A percentile compares a stretch with the other conserved stretches of the same genome.
Evolutionary conservation across 2,797 vertebrate species (phyloP).

Genomic region (Anniella stebbinsi): DNA sequence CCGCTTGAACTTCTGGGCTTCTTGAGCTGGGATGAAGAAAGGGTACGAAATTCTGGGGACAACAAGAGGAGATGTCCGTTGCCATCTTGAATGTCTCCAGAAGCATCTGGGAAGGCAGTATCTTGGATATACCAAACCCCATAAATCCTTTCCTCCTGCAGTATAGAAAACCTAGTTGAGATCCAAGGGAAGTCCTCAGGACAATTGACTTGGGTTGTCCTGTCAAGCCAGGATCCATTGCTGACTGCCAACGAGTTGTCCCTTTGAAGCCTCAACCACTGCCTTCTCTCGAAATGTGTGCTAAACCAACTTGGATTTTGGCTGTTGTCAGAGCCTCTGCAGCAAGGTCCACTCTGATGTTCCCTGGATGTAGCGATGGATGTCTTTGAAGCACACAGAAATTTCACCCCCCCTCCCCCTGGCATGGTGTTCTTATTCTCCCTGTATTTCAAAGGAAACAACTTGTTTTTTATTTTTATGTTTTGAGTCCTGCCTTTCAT

Average conservation of each 20-base stretch:
- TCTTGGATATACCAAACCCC: not conserved
- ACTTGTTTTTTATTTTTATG: not conserved
- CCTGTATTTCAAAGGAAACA: not conserved
- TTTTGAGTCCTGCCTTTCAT: not conserved
- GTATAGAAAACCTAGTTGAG: not conserved
- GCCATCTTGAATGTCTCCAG: not conserved
- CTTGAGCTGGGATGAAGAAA: not conserved
- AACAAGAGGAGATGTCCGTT: not conserved
- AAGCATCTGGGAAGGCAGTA: too few species aligned
- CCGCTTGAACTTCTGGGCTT: not conserved
- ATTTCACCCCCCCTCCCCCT: not conserved
- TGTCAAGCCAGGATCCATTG: not conserved
- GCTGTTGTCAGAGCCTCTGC: not conserved
- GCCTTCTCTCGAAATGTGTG: not conserved
- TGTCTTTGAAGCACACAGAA: constrained; percentile 2
- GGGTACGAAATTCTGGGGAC: not conserved
- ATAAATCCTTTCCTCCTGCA: not conserved
- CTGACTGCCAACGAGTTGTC: not conserved
- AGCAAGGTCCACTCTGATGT: not conserved
- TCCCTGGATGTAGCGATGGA: not conserved
- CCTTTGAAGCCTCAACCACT: not conserved
- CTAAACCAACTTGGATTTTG: not conserved
- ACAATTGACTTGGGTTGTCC: not conserved
- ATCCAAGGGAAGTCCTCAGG: not conserved
- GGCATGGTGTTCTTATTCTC: not conserved